These are phyloP conservation scores for Caenorhabditis elegans DNA, from an alignment of 1,140 invertebrate genomes.

Conservation along the genomic window DNA sequence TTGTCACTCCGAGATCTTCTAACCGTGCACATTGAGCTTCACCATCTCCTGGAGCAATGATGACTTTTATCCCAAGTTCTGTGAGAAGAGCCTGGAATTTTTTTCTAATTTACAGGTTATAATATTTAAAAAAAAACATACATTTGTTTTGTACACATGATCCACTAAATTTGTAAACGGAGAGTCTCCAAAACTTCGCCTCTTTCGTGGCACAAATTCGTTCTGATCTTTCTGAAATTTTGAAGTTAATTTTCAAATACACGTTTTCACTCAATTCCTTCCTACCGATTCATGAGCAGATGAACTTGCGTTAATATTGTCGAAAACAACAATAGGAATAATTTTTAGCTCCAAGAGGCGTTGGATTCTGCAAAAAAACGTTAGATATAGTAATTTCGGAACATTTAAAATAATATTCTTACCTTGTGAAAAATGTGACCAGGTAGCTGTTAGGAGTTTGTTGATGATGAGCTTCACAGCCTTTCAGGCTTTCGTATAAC, in stretches of 20 bases:
- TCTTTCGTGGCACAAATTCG: not conserved
- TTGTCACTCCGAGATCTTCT: not conserved
- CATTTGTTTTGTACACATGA: not conserved
- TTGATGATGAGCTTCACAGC: slow-evolving; percentile 10
- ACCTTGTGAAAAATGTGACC: not conserved
- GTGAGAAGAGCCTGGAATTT: slow-evolving; percentile 2
- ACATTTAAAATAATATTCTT: not conserved
- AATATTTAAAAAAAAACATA: not conserved
- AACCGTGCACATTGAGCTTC: slow-evolving; percentile 46
- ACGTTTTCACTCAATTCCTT: not conserved
- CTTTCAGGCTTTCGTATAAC: slow-evolving; percentile 35
- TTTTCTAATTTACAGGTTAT: too few relatives aligned
- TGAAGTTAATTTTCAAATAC: too few relatives aligned
- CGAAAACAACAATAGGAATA: slow-evolving; percentile 42
- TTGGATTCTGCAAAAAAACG: not conserved
- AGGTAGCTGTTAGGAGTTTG: not conserved
- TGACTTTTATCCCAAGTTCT: slow-evolving; percentile 18
- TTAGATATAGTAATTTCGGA: too few relatives aligned
- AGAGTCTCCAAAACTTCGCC: not conserved
- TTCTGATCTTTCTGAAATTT: not conserved
- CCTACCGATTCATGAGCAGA: not conserved
- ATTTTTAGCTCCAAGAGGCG: not conserved
- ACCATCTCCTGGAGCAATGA: slow-evolving; percentile 38
- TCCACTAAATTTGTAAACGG: not conserved
- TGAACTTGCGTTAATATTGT: slow-evolving; percentile 15